Base-by-base conservation (phyloP, 2,797 vertebrate species). In the Mormyrops attenuatus region DNA sequence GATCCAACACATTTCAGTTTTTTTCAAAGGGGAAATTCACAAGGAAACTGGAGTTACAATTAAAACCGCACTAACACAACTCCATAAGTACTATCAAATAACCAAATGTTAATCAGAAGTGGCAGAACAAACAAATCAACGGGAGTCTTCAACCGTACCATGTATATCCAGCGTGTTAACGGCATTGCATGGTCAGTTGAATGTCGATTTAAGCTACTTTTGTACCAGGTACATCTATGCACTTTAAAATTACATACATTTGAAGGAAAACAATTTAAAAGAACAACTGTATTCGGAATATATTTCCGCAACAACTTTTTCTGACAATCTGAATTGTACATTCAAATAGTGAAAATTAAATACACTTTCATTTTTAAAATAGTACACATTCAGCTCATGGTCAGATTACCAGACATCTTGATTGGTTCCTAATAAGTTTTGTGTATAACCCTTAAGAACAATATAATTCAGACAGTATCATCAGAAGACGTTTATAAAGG, bases 21-120 rank as follows among this genome's bases (percentile, higher is more conserved):
- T 57, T 85, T 85, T n/a, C 53, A 84, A 85, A 41, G 38, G 34
- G 34, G 73, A 90, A 82, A 80, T 60, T 30, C 49, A 82, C 52
- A 53, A 66, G 57, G 73, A 90, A 90, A 88, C 53, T 34, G 34
- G 53, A 90, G 38, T 88, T 53, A 88, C 53, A 86, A 55, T 73
- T 30, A 66, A 30, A 82, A 85, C 30, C 53, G 47, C 66, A 90
- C 63, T 53, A 66, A 89, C 50, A 80, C 63, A 57, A 87, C 55
- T 82, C 66, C 86, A 82, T 87, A 50, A 52, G 38, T 82, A 80
- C 86, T 82, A 80, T 41, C 73, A 38, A 41, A 44, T 77, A 44
- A 77, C 73, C 73, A 8, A 77, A 77, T 77, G 38, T 77, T 26
- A 41, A 26, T 77, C 13, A 17, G 73, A 17, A 38, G 73, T 41